Percentiles rank a stretch among this genome's conserved stretches.
These are phyloP conservation scores for Trichacis sp. DNA, from an alignment of 2,888 invertebrate genomes.

Conservation along the genomic window DNA sequence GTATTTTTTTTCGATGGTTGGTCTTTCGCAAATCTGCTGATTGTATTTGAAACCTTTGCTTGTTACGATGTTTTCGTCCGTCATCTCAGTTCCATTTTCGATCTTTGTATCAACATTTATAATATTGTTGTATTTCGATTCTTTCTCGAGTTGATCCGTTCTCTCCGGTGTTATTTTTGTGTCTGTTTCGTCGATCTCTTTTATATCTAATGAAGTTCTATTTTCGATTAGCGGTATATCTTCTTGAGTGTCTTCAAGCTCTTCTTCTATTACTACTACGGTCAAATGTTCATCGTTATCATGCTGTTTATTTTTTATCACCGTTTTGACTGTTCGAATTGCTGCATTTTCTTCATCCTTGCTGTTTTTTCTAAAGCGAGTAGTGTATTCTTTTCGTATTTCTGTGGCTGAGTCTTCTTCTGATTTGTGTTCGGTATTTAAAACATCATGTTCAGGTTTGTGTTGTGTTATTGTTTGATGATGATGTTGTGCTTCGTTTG, in stretches of 20 bases:
- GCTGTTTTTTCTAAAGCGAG: conserved; percentile 60
- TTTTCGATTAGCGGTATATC: conserved; percentile 55
- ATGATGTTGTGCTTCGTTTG: conserved; percentile 63
- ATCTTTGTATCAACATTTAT: not conserved
- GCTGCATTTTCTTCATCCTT: conserved; percentile 57
- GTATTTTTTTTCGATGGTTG: too few relatives aligned
- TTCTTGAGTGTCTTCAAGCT: too few relatives aligned
- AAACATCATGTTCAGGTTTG: conserved; percentile 58
- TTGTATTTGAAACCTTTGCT: too few relatives aligned
- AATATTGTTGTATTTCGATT: not conserved
- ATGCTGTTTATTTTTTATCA: conserved; percentile 52
- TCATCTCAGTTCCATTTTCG: too few relatives aligned
- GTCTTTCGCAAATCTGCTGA: too few relatives aligned
- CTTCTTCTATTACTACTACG: conserved; percentile 64
- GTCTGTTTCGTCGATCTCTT: conserved; percentile 55
- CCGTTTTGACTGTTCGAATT: conserved; percentile 63
- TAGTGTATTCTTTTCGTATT: conserved; percentile 63
- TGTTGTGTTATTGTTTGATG: conserved; percentile 58
- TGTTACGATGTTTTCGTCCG: too few relatives aligned
- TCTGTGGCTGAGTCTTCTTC: conserved; percentile 61
- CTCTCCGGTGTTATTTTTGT: not conserved
- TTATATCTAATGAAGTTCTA: conserved; percentile 51
- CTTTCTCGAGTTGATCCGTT: not conserved
- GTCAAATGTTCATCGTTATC: conserved; percentile 50
- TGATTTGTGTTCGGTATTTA: conserved; percentile 51